Evolutionary conservation across 2,113 vertebrate genomes (phyloP), one percentile per base, ranked within the genome.

Genomic region (Alligator mississippiensis): DNA sequence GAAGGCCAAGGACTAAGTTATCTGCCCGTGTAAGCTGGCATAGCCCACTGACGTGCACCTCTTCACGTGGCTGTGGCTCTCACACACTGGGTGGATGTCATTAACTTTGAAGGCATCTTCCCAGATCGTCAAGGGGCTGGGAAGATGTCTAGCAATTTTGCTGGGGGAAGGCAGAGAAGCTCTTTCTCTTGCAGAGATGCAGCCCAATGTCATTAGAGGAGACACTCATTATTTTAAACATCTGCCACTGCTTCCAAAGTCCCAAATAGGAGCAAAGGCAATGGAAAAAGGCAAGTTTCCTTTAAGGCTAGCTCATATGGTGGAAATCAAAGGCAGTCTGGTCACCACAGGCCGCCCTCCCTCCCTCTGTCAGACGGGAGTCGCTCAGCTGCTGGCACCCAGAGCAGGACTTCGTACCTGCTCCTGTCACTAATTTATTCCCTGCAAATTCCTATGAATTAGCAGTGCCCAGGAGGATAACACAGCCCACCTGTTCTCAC

Each of bases 401-500:
- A n/a, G 68, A 8, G 11, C 3, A n/a, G 72, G 85, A 38, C 91
- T 96, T 89, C 70, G 82, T 96, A 94, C 96, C 95, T 24, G 1
- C 18, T 85, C 30, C 80, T 6, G 0, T 61, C 92, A 17, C 92
- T 95, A 90, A 96, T 96, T 95, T 89, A 84, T 82, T 72, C 18
- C 34, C 90, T 34, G 85, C 47, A 88, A 2, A 0, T 66, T 68
- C 88, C 76, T 93, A 18, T 27, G 2, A 83, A 95, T 96, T 96
- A 95, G 96, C 80, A 89, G 89, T 94, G 91, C 97, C 95, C 97
- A 10, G 6, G 97, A 92, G 97, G 92, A 2, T 6, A 77, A 2
- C 68, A 3, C 30, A 95, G 77, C 96, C 95, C 96, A 97, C 96
- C 95, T 98, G 97, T 96, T 97, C 77, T 84, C 24, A 0, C 3